Percentiles rank a stretch among this genome's conserved stretches.
phyloP scores from a whole-genome alignment of 2,888 invertebrate genomes.

The Entomobrya multifasciata region DNA sequence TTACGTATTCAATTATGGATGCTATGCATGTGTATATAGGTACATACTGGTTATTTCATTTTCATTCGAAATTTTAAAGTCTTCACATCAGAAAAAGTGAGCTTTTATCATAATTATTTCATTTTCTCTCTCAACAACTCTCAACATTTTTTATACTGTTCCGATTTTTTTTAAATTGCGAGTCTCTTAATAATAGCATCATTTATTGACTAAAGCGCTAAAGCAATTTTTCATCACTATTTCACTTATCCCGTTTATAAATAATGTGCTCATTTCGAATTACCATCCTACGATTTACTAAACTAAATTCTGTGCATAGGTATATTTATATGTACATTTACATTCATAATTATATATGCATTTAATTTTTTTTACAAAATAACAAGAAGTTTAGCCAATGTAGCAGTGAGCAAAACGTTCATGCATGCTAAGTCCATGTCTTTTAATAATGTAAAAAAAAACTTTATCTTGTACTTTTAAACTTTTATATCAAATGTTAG shows the following conservation, averaged over 20 bases:
- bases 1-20: too few species aligned
- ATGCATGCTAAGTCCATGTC: constrained; percentile 65
- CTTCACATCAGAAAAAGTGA: too few species aligned
- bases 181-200: background rate
- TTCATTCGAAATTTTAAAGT: too few species aligned
- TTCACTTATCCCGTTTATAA: constrained; percentile 57
- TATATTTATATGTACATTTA: constrained; percentile 27
- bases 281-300: constrained; percentile 2
- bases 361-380: constrained; percentile 61
- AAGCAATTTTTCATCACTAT: constrained; percentile 68
- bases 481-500: constrained; percentile 70
- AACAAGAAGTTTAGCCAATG: constrained; percentile 56
- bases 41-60: too few species aligned
- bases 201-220: constrained; percentile 54
- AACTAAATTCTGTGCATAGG: constrained; percentile 25
- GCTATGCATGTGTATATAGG: too few species aligned
- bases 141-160: background rate
- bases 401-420: constrained; percentile 57
- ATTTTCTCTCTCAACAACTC: too few species aligned
- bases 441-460: constrained; percentile 57
- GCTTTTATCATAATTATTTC: too few species aligned
- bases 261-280: constrained; percentile 57
- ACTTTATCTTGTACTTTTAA: constrained; percentile 67
- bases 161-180: constrained; percentile 30
- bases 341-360: constrained; percentile 69